Conservation (phyloP, 2,797 vertebrate species). For the Cetoscarus ocellatus region DNA sequence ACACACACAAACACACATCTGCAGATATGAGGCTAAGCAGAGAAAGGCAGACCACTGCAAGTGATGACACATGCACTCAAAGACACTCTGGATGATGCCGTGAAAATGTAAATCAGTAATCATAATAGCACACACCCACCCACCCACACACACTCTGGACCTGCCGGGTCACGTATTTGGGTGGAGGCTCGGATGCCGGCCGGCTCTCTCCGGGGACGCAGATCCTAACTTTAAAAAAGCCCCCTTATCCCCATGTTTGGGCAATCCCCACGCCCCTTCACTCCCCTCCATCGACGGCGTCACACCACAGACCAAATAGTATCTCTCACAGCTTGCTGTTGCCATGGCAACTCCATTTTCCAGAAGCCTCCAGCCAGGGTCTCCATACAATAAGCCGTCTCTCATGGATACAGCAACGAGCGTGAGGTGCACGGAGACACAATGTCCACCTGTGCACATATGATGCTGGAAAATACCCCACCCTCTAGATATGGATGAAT, state of each 20-base stretch:
- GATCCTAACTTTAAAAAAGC: constrained; percentile 59
- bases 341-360: constrained; percentile 86
- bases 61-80: neutral
- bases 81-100: neutral
- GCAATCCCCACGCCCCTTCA: constrained; percentile 56
- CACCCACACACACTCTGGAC: constrained; percentile 7
- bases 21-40: constrained; percentile 29
- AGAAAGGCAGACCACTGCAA: constrained; percentile 25
- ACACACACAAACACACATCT: constrained; percentile 15
- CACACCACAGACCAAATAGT: constrained; percentile 77
- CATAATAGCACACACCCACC: constrained; percentile 11
- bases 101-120: constrained; percentile 30
- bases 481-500: neutral
- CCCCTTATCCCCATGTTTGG: constrained; percentile 56
- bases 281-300: constrained; percentile 59
- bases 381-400: constrained; percentile 79
- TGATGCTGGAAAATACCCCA: constrained; percentile 2
- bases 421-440: constrained; percentile 40
- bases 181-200: constrained; percentile 15
- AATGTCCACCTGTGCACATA: constrained; percentile 44
- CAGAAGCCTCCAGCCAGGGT: constrained; percentile 81
- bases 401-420: constrained; percentile 69
- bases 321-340: constrained; percentile 83
- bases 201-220: constrained; percentile 14
- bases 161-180: constrained; percentile 31